Evolutionary conservation across 2,113 vertebrate genomes (phyloP).

Genomic region (Pteronura brasiliensis): DNA sequence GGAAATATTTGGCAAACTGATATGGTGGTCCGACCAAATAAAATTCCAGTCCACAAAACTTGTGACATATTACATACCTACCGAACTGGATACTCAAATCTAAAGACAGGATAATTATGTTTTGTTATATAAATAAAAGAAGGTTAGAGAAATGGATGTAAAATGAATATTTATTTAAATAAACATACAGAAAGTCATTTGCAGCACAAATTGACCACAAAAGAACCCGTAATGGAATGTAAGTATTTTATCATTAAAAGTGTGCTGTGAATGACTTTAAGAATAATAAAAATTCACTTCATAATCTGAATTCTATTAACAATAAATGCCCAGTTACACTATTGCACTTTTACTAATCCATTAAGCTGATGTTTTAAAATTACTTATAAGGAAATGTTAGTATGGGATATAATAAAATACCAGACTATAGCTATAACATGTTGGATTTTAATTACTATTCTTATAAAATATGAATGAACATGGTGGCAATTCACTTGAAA

Average conservation of each 20-base stretch:
- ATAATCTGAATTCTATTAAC: constrained; percentile 70
- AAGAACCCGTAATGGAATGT: not conserved
- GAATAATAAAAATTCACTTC: constrained; percentile 64
- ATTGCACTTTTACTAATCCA: constrained; percentile 69
- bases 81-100: not conserved
- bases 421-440: constrained; percentile 62
- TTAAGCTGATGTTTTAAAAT: constrained; percentile 77
- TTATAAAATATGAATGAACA: constrained; percentile 85
- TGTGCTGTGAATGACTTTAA: constrained; percentile 42
- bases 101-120: constrained; percentile 15
- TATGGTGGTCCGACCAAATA: not conserved
- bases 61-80: not conserved
- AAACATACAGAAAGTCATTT: constrained; percentile 38
- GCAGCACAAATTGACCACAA: constrained; percentile 25
- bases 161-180: constrained; percentile 56
- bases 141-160: constrained; percentile 51
- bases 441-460: constrained; percentile 83
- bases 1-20: not conserved
- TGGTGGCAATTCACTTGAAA: constrained; percentile 80
- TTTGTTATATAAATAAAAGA: constrained; percentile 46
- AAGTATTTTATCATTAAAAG: constrained; percentile 55
- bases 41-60: not conserved
- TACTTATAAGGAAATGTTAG: constrained; percentile 73
- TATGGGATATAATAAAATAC: constrained; percentile 77
- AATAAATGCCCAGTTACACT: constrained; percentile 67